Base-by-base conservation (phyloP, 2,888 invertebrate genomes). In the Entomobrya proxima region DNA sequence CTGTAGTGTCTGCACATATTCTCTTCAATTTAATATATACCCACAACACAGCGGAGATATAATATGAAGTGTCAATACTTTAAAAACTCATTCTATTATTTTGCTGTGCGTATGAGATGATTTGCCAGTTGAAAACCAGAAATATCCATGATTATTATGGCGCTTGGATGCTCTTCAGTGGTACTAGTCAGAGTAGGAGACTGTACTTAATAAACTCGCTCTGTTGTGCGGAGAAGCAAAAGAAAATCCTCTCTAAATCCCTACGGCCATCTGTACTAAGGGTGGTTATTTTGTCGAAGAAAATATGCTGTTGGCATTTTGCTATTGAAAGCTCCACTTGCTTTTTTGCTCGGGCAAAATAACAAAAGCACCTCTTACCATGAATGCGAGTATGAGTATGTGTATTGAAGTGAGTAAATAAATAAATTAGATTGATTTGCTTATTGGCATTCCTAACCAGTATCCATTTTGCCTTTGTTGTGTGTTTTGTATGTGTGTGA, bases 391-490 rank as follows among this genome's bases (percentile, higher is more conserved):
- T 13, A 52, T 4, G n/a, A n/a, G 18, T 13, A 52, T n/a, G 50
- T 13, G 13, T 58, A 24, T 18, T 24, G 18, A 55, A 5, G 52
- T 64, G 37, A 69, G 69, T 80, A 80, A 79, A 80, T 80, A 80
- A 80, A 72, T 80, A 80, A 80, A 80, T 80, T 69, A 80, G 80
- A 72, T 47, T 37, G 72, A 80, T 80, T 52, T 67, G 30, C 79
- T 80, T 80, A 80, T 72, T 80, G 40, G 72, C 37, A 80, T 80
- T 80, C 69, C 44, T 44, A 18, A 6, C 50, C 72, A 52, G 72
- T 80, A 72, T 80, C 72, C 72, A 58, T 55, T 80, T 44, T 40
- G 3, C 11, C 55, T 55, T 72, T 58, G n/a, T n/a, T n/a, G n/a
- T n/a, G n/a, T 72, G 69, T 58, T 40, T 40, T 69, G 11, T 52